These are phyloP conservation scores for Drosophila nigricruria DNA, from an alignment of 2,888 invertebrate species.

Conservation along the genomic window DNA sequence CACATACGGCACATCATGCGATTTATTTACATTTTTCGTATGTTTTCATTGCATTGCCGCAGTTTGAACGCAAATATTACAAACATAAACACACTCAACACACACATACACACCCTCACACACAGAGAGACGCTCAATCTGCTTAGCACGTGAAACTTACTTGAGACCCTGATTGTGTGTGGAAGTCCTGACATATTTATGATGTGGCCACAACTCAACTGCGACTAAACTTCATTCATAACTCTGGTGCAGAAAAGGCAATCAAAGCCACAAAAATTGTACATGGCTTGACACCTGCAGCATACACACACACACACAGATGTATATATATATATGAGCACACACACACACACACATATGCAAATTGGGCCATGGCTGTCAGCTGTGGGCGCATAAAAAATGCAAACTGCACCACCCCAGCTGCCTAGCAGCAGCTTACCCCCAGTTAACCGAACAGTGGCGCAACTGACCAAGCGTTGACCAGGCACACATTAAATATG, in stretches of 20 bases:
- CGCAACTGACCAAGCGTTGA: slow-evolving; percentile 59
- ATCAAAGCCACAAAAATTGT: slow-evolving; percentile 79
- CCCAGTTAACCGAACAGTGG: slow-evolving; percentile 25
- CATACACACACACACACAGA: slow-evolving; percentile 12
- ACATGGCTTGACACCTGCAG: slow-evolving; percentile 71
- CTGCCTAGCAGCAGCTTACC: slow-evolving; percentile 8
- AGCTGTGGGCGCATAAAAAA: slow-evolving; percentile 79
- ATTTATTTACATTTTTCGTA: slow-evolving; percentile 79
- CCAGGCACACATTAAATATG: slow-evolving; percentile 76
- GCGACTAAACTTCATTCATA: slow-evolving; percentile 76
- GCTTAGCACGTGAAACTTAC: slow-evolving; percentile 66
- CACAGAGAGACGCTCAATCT: slow-evolving; percentile 35
- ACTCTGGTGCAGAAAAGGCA: slow-evolving; percentile 67
- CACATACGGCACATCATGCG: slow-evolving; percentile 57
- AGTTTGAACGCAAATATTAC: slow-evolving; percentile 68
- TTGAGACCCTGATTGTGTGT: slow-evolving; percentile 64
- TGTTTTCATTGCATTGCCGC: slow-evolving; percentile 79
- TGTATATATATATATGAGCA: background rate
- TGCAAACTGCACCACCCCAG: slow-evolving; percentile 51
- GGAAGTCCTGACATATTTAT: slow-evolving; percentile 69
- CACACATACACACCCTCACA: background rate
- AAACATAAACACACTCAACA: slow-evolving; percentile 41
- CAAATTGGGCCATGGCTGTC: slow-evolving; percentile 64
- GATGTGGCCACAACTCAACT: slow-evolving; percentile 64
- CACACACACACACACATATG: slow-evolving; percentile 11